Conservation (phyloP, 1,140 invertebrate genomes). For the Oryzaephilus surinamensis region DNA sequence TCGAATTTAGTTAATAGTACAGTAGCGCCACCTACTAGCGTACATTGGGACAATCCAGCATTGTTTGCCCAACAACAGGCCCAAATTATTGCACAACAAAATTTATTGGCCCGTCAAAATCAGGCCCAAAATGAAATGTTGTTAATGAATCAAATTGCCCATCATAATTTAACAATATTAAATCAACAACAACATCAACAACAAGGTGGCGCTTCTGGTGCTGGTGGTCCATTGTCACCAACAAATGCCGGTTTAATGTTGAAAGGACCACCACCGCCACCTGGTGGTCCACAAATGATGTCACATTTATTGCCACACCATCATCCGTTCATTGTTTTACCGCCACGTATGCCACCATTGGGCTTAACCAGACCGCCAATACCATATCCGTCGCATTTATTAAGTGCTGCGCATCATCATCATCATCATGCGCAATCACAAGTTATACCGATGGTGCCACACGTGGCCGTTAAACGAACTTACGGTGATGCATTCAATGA, state of each 20-base stretch:
- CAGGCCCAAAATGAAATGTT: constrained; percentile 32
- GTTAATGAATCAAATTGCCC: constrained; percentile 32
- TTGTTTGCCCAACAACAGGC: constrained; percentile 35
- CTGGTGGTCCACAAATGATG: no score
- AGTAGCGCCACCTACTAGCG: no score
- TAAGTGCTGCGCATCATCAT: constrained; percentile 33
- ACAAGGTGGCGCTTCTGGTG: constrained; percentile 24
- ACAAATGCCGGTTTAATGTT: constrained; percentile 10
- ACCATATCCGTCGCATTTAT: constrained; percentile 24
- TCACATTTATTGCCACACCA: constrained; percentile 29
- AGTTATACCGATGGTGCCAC: constrained; percentile 34
- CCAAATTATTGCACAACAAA: constrained; percentile 38
- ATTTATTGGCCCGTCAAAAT: constrained; percentile 32
- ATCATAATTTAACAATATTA: constrained; percentile 29
- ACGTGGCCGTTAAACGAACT: constrained; percentile 36
- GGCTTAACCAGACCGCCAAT: constrained; percentile 25
- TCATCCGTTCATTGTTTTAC: constrained; percentile 37
- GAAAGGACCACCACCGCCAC: constrained; percentile 13
- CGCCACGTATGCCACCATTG: constrained; percentile 27
- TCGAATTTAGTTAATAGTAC: no score
- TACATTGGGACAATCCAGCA: constrained; percentile 31
- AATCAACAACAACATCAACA: constrained; percentile 16
- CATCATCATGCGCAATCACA: constrained; percentile 5
- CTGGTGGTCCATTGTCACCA: constrained; percentile 6
- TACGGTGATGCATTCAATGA: constrained; percentile 38